Percentiles rank a stretch among this genome's conserved stretches.
Conservation (phyloP, 2,113 vertebrate genomes). For the Collichthys lucidus region DNA sequence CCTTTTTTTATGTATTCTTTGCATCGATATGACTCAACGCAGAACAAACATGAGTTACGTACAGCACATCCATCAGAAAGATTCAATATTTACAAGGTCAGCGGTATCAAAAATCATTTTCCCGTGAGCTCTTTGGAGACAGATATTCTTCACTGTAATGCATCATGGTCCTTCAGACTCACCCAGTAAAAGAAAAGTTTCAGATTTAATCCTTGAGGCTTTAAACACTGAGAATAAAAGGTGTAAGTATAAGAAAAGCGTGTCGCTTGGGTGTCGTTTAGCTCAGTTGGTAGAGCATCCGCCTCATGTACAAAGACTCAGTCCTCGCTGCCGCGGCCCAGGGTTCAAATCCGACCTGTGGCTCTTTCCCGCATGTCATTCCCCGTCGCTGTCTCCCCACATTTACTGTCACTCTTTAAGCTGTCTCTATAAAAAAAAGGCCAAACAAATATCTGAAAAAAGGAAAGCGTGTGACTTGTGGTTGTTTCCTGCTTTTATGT, state of each 20-base stretch:
- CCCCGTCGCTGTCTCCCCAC: too few relatives aligned
- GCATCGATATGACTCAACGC: slow-evolving; percentile 41
- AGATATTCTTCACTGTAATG: slow-evolving; percentile 49
- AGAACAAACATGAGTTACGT: slow-evolving; percentile 43
- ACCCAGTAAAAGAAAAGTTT: slow-evolving; percentile 15
- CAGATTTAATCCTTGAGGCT: not conserved
- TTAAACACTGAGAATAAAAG: not conserved
- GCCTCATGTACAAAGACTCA: too few relatives aligned
- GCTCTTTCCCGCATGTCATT: too few relatives aligned
- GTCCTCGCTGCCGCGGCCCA: too few relatives aligned
- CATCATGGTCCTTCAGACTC: slow-evolving; percentile 15
- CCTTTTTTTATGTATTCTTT: slow-evolving; percentile 43
- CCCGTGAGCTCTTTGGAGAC: slow-evolving; percentile 40
- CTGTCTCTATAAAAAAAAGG: too few relatives aligned
- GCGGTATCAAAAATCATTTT: slow-evolving; percentile 49
- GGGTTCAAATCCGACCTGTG: too few relatives aligned
- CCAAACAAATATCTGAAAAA: too few relatives aligned
- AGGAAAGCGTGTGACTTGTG: too few relatives aligned
- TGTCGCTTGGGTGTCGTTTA: too few relatives aligned
- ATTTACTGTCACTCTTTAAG: too few relatives aligned
- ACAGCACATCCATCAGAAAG: slow-evolving; percentile 23
- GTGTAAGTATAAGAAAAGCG: not conserved
- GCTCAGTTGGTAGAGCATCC: too few relatives aligned
- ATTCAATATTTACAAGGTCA: slow-evolving; percentile 74
- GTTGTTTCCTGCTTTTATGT: too few relatives aligned